Base-by-base conservation (phyloP, 2,888 invertebrate species). In the Drosophila koepferae region DNA sequence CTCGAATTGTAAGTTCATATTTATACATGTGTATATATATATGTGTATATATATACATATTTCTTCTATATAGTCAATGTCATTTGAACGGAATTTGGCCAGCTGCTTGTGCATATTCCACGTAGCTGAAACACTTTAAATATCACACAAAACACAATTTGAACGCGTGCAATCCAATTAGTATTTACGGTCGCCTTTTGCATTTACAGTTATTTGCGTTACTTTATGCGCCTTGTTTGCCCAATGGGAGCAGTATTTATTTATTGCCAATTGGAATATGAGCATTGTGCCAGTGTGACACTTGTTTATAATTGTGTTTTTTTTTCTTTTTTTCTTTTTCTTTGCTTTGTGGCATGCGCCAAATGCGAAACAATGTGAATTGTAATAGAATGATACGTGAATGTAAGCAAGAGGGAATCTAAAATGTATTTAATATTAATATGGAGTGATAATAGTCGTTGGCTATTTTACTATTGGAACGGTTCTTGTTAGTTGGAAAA, bases 1-100 rank as follows among this genome's bases (percentile, higher is more conserved):
- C 80, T 86, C 85, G 65, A 85, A 85, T 60, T 85, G 77, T 77
- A 74, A 77, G 77, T 77, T 61, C 51, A 71, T 63, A 23, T 8
- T 5, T 23, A 6, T 23, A 51, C 9, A 9, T 4, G 0, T 18
- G 18, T 18, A 23, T 62, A 12, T 20, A 4, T 16, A 1, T n/a
- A 10, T 49, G 36, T 62, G 2, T 20, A 20, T 43, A 18, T 12
- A 6, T 12, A 46, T 5, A 48, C 16, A 48, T 16, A 31, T 38
- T 20, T 40, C 20, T n/a, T 54, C 12, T 8, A 49, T 34, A 48
- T 41, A 64, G 63, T 74, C 77, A 77, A 77, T 74, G 74, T 63
- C 77, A 74, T 77, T 71, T 71, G 65, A 64, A 54, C 48, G 65
- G 74, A 77, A 74, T 77, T 77, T 59, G 63, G 63, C 59, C 77